Percentiles rank a stretch among this genome's conserved stretches.
Evolutionary conservation across 1,140 invertebrate species (phyloP).

Genomic region (Ceratoteleas bidentatus): DNA sequence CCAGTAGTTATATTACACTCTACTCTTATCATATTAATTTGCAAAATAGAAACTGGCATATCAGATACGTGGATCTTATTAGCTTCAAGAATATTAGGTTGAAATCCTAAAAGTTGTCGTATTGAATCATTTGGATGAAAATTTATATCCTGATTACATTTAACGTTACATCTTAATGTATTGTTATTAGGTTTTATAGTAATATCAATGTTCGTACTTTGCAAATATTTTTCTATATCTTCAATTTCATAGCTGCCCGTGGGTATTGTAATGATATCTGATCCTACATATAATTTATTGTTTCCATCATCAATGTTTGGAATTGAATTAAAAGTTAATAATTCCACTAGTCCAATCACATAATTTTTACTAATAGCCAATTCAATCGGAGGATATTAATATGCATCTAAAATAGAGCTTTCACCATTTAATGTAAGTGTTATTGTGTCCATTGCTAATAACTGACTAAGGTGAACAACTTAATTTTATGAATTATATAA

Average conservation of each 20-base stretch:
- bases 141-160: conserved; percentile 24
- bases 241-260: conserved; percentile 31
- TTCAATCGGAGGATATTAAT: conserved; percentile 62
- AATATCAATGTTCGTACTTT: conserved; percentile 30
- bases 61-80: neutral
- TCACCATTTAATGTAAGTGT: conserved; percentile 5
- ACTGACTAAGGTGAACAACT: neutral
- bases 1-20: conserved; percentile 14
- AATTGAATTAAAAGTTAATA: conserved; percentile 36
- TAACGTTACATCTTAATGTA: conserved; percentile 16
- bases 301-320: conserved; percentile 18
- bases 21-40: conserved; percentile 4
- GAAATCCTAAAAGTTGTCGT: conserved; percentile 6
- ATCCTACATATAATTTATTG: conserved; percentile 23
- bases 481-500: conserved; percentile 15
- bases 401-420: conserved; percentile 23
- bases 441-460: conserved; percentile 8
- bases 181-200: conserved; percentile 34
- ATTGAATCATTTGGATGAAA: conserved; percentile 33
- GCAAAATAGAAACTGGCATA: neutral
- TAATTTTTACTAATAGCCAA: conserved; percentile 6
- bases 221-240: conserved; percentile 39
- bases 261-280: conserved; percentile 1
- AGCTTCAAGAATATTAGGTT: neutral
- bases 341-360: conserved; percentile 32